Evolutionary conservation across 2,888 invertebrate genomes (phyloP).

Genomic region (Melanophora roralis): DNA sequence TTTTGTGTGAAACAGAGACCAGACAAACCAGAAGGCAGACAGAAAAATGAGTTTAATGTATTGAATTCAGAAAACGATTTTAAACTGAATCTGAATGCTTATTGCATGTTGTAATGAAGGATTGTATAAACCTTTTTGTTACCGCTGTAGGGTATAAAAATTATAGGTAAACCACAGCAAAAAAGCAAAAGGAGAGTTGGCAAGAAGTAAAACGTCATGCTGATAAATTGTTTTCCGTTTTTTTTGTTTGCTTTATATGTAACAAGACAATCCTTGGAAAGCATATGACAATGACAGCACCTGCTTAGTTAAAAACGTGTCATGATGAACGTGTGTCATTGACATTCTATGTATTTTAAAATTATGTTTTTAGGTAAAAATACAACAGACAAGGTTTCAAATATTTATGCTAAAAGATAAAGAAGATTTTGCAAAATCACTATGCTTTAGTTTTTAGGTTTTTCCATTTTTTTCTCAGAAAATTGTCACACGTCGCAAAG

Average conservation of each 20-base stretch:
- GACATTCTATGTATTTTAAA: conserved; percentile 28
- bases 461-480: neutral
- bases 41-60: no score
- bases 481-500: conserved; percentile 24
- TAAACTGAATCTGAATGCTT: no score
- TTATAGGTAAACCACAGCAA: no score
- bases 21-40: no score
- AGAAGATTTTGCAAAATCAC: neutral
- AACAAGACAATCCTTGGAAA: neutral
- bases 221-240: conserved; percentile 32
- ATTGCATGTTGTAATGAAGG: no score
- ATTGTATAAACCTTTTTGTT: no score
- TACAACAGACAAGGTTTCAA: conserved; percentile 1
- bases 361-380: neutral
- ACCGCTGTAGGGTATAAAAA: no score
- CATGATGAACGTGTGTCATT: conserved; percentile 23
- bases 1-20: no score
- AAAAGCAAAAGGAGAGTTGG: no score
- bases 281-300: no score
- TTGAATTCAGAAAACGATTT: no score
- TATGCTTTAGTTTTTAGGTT: no score
- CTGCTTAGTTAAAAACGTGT: conserved; percentile 1
- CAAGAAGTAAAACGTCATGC: conserved; percentile 30
- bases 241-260: neutral
- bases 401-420: conserved; percentile 4